Conservation (phyloP, 2,888 invertebrate species). For the Stenotaenia linearis region DNA sequence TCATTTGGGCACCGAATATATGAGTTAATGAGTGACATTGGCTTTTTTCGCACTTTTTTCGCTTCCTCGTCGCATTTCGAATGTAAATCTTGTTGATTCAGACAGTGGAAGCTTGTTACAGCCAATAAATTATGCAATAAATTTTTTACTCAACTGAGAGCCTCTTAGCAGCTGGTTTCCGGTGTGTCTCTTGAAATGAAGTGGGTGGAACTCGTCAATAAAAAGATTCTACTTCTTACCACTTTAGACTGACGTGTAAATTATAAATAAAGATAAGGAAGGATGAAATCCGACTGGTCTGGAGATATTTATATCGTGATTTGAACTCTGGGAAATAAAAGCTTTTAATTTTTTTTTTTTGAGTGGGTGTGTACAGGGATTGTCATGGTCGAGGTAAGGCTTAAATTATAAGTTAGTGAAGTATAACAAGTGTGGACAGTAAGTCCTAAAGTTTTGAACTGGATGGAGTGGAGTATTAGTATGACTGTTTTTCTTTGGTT, state of each 20-base stretch:
- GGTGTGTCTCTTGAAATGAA: conserved; percentile 6
- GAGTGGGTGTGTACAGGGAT: too few relatives aligned
- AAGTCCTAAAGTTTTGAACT: too few relatives aligned
- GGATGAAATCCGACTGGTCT: neutral
- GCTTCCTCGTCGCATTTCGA: neutral
- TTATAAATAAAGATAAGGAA: neutral
- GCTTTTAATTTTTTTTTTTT: too few relatives aligned
- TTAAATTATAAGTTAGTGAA: too few relatives aligned
- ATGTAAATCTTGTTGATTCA: neutral
- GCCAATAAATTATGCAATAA: conserved; percentile 2
- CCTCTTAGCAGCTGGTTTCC: conserved; percentile 12
- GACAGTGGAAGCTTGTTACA: neutral
- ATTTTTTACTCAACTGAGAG: neutral
- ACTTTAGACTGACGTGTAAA: conserved; percentile 6
- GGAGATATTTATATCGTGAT: neutral
- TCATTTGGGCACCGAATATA: neutral
- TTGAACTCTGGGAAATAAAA: neutral
- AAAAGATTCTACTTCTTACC: neutral
- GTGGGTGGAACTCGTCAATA: conserved; percentile 15
- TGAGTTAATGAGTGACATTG: neutral
- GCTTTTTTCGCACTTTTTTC: neutral
- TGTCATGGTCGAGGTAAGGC: too few relatives aligned
- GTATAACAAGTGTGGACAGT: too few relatives aligned
- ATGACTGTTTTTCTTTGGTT: too few relatives aligned
- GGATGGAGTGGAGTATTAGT: too few relatives aligned